Conservation (phyloP, 2,797 vertebrate species). For the Hafferia zeledoni region DNA sequence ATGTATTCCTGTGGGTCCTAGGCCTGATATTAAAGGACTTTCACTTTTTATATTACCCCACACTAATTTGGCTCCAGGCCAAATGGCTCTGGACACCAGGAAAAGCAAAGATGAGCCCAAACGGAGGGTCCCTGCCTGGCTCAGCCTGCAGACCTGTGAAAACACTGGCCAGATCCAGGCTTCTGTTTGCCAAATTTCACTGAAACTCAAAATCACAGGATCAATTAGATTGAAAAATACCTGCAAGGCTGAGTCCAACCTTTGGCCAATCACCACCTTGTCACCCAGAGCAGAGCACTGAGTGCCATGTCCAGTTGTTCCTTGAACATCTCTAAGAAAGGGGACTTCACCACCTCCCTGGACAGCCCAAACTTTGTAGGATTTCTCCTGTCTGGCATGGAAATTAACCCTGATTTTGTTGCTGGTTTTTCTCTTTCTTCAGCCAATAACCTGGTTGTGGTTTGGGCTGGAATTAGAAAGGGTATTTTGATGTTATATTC, state of each 20-base stretch:
- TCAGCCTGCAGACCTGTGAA: background rate
- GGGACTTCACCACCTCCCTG: background rate
- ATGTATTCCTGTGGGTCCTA: too few species aligned
- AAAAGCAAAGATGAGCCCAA: background rate
- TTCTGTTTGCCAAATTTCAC: background rate
- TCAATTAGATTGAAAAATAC: background rate
- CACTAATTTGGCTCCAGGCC: too few species aligned
- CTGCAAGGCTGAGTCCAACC: background rate
- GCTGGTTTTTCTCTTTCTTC: background rate
- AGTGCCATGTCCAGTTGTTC: rapidly evolving
- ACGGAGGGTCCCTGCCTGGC: background rate
- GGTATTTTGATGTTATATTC: background rate
- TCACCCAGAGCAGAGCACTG: background rate
- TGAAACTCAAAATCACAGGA: background rate
- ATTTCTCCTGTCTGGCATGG: background rate
- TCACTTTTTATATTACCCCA: too few species aligned
- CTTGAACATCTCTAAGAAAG: background rate
- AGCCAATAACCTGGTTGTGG: rapidly evolving
- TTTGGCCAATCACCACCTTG: background rate
- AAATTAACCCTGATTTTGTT: background rate
- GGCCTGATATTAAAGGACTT: too few species aligned
- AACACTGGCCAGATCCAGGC: background rate
- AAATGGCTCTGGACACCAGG: background rate
- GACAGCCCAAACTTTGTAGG: background rate
- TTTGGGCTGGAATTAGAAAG: background rate